Base-by-base conservation (phyloP, 2,797 vertebrate genomes). In the Rhynchotus rufescens region DNA sequence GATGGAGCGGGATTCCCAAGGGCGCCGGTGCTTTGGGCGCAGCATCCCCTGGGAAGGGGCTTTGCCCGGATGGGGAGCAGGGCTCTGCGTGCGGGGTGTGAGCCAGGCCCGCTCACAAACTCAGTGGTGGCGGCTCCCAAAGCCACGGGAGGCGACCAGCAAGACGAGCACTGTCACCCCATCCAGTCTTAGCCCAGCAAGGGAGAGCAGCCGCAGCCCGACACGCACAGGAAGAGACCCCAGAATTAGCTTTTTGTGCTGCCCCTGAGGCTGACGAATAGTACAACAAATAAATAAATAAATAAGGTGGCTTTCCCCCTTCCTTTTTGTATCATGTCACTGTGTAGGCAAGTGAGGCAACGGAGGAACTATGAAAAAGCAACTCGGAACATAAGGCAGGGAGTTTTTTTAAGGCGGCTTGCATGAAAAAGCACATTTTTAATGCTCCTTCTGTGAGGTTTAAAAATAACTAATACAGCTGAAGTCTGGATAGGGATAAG, bases 381-480 rank as follows among this genome's bases (percentile, higher is more conserved):
- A 93, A 86, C 73, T 91, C 86, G 62, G 89, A 95, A 89, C 84
- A 94, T 88, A 94, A 92, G 91, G 94, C 66, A 88, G 12, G 4
- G 86, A 47, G 36, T 25, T 84, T 68, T 38, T 34, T 87, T 73
- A 62, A 64, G 62, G 65, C 96, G 94, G 89, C 93, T 96, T 90
- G 86, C 89, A 91, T 94, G 93, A 95, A 96, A 96, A 96, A 77
- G 74, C 90, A 95, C 83, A 49, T 94, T 96, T 96, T 96, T 95
- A 95, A 97, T 95, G 88, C 94, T 96, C 95, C 96, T 96, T 95
- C 96, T 94, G 91, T 86, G 88, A 90, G 54, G 73, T 95, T 90
- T 89, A 92, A 94, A 94, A 92, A 95, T 93, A 97, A 80, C 91
- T 94, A 94, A 96, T 95, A 89, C 92, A 89, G 72, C 93, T 66